Evolutionary conservation across 2,888 invertebrate genomes (phyloP).

Genomic region (Melanargia galathea): DNA sequence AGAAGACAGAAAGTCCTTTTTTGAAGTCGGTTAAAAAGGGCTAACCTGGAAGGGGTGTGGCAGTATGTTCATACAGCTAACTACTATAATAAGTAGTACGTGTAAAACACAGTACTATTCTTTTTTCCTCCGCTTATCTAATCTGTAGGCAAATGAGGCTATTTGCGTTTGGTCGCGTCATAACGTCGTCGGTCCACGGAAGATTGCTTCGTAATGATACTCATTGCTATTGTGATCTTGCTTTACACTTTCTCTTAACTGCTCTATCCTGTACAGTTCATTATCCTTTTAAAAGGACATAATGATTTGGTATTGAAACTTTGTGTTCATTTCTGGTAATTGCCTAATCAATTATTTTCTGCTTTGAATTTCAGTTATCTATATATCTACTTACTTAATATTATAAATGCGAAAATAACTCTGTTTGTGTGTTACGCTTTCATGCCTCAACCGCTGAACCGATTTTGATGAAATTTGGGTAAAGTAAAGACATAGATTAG

Average conservation of each 20-base stretch:
- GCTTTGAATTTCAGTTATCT: no score
- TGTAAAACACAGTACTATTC: no score
- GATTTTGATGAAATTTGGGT: background rate
- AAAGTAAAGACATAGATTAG: no score
- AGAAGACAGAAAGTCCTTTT: no score
- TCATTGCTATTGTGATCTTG: background rate
- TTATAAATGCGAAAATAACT: background rate
- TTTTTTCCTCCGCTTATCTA: slow-evolving; percentile 18
- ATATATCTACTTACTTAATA: background rate
- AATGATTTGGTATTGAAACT: background rate
- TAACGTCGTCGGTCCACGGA: slow-evolving; percentile 6
- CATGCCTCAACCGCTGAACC: background rate
- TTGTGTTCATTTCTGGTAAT: background rate
- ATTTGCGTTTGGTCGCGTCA: slow-evolving; percentile 22
- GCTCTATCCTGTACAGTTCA: background rate
- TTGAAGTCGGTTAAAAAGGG: no score
- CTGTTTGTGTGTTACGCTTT: background rate
- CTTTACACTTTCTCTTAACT: background rate
- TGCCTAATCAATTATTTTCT: no score
- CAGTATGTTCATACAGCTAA: no score
- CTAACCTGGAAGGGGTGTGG: no score
- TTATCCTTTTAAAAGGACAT: background rate
- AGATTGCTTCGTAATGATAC: slow-evolving; percentile 30
- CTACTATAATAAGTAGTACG: no score
- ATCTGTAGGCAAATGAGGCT: slow-evolving; percentile 24